phyloP scores from a whole-genome alignment of 2,888 invertebrate genomes.

The Rotaria magnacalcarata region DNA sequence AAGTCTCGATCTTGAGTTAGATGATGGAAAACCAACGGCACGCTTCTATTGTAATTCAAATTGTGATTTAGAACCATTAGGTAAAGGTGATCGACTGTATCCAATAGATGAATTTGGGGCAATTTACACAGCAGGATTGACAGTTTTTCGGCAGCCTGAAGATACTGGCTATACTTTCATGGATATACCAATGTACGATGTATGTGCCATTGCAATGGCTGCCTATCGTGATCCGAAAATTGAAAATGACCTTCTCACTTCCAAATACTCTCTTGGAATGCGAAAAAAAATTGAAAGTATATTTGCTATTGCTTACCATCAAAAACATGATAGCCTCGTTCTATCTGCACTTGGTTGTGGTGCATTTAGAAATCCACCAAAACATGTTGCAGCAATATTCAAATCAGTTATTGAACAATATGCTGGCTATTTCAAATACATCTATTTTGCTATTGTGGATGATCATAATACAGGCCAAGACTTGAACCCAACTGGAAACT shows the following conservation, averaged over 20 bases:
- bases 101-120: conserved; percentile 6
- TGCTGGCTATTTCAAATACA: neutral
- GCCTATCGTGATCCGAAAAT: conserved; percentile 1
- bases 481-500: neutral
- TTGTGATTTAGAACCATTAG: neutral
- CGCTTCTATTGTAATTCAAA: conserved; percentile 6
- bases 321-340: conserved; percentile 4
- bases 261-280: neutral
- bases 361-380: neutral
- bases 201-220: conserved; percentile 25
- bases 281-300: conserved; percentile 34
- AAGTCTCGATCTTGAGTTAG: neutral
- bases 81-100: neutral
- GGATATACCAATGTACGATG: neutral
- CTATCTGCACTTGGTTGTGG: conserved; percentile 31
- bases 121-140: conserved; percentile 23
- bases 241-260: neutral
- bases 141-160: neutral
- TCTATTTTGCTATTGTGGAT: conserved; percentile 14
- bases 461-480: neutral
- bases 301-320: neutral
- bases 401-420: conserved; percentile 30
- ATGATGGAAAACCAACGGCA: neutral
- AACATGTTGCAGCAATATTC: neutral
- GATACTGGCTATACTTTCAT: neutral